Evolutionary conservation across 23 tunicate genomes (phyloP).

Genomic region (Trididemnum nubilum): DNA sequence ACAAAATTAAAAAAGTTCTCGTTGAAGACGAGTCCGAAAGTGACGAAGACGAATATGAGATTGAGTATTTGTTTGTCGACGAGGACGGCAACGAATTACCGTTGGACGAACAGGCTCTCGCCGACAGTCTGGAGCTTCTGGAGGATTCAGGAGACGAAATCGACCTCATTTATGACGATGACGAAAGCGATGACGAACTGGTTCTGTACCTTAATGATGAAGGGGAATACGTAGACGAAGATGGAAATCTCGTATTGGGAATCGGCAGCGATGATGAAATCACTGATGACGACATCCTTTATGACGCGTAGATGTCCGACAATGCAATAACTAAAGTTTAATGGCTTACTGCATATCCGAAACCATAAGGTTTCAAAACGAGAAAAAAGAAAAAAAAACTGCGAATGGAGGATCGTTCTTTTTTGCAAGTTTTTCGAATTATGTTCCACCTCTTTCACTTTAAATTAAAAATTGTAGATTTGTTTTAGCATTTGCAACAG

Average conservation of each 20-base stretch:
- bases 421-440: too few species aligned
- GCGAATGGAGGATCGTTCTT: too few species aligned
- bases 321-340: too few species aligned
- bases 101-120: not conserved
- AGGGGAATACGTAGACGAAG: slow-evolving; percentile 6
- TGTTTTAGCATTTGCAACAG: too few species aligned
- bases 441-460: too few species aligned
- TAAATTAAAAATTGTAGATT: too few species aligned
- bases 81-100: slow-evolving; percentile 2
- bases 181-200: not conserved
- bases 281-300: too few species aligned
- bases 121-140: not conserved
- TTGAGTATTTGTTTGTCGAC: not conserved
- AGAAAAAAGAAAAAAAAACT: too few species aligned
- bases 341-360: too few species aligned
- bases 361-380: too few species aligned
- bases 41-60: not conserved
- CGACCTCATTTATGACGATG: not conserved
- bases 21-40: not conserved
- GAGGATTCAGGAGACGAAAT: not conserved
- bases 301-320: too few species aligned
- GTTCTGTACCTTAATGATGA: slow-evolving; percentile 3
- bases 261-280: slow-evolving; percentile 5
- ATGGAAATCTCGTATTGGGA: not conserved
- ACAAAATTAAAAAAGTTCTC: too few species aligned